These are phyloP conservation scores for Neopipo cinnamomea DNA, from an alignment of 2,113 vertebrate species.

Conservation along the genomic window DNA sequence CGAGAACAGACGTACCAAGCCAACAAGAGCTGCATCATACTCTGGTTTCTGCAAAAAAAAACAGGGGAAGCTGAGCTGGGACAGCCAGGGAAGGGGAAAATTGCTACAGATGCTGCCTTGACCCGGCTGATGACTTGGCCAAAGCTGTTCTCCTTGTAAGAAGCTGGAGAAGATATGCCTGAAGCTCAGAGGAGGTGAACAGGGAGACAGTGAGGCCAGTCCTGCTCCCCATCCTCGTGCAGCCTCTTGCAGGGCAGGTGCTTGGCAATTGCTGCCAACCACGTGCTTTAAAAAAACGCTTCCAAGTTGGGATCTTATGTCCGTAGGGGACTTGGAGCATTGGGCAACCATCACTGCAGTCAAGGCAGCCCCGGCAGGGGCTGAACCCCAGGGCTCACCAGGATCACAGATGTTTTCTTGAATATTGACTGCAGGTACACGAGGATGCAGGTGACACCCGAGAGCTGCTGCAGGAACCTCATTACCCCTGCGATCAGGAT, in stretches of 20 bases:
- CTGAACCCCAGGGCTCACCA: slow-evolving; percentile 60
- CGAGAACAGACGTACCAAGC: slow-evolving; percentile 81
- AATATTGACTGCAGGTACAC: slow-evolving; percentile 92
- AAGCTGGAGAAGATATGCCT: background rate
- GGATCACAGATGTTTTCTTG: slow-evolving; percentile 73
- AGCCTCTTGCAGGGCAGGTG: background rate
- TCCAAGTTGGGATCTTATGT: background rate
- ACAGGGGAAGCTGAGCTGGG: background rate
- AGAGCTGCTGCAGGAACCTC: slow-evolving; percentile 95
- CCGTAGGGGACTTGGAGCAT: background rate
- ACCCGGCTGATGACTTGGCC: background rate
- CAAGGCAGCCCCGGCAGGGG: rapidly evolving
- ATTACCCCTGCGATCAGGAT: slow-evolving; percentile 83
- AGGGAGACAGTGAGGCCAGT: background rate
- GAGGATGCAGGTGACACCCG: slow-evolving; percentile 88
- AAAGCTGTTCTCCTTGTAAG: background rate
- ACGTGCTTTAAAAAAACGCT: background rate
- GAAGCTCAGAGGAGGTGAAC: background rate
- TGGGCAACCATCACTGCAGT: background rate
- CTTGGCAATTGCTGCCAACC: background rate
- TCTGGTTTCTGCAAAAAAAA: slow-evolving; percentile 58
- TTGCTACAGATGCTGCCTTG: background rate
- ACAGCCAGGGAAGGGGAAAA: background rate
- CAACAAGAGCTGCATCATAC: slow-evolving; percentile 86
- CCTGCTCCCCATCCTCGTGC: background rate